Evolutionary conservation across 2,888 invertebrate species (phyloP), one percentile per base, ranked within the genome.

Genomic region (Cryptus armator): DNA sequence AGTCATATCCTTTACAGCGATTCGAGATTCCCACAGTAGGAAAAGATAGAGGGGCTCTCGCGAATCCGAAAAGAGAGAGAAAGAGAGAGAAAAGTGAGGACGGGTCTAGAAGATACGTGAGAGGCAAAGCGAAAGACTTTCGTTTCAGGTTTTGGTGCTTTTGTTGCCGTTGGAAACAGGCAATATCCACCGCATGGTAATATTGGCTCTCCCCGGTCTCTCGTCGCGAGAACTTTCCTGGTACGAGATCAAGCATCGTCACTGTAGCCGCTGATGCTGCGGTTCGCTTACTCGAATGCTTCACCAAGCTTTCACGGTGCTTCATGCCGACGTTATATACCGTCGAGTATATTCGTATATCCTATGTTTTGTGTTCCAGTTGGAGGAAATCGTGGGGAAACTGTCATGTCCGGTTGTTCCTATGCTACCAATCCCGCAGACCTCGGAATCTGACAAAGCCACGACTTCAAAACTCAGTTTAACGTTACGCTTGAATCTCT

Each of bases 131-230:
- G 53, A 46, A 53, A 77, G 77, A 77, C 56, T 77, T 59, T 68
- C 56, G 77, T 64, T 67, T 46, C 77, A 56, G 67, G 24, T 68
- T 68, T 56, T 56, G 77, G 53, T 67, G 68, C 53, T 68, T 67
- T 59, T 56, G 77, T 77, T 77, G 56, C 44, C 16, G 44, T 67
- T 77, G 67, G 44, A 77, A 59, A 77, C 77, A 67, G 56, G 56
- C 67, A 77, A 77, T 77, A 77, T 77, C 59, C 77, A 77, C 44
- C 29, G 44, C 77, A 77, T 68, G 77, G 77, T 77, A 77, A 77
- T 77, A 77, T 77, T 77, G 67, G 77, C 67, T 68, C 77, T 67
- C 46, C 29, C 16, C n/a, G 66, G 56, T 68, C 29, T 62, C 51
- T 77, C 77, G 77, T 77, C 77, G 67, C 67, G 37, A 67, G 56